A percentile compares a stretch with the other conserved stretches of the same genome.
Evolutionary conservation across 2,797 vertebrate genomes (phyloP).

Genomic region (Crenuchus spilurus): DNA sequence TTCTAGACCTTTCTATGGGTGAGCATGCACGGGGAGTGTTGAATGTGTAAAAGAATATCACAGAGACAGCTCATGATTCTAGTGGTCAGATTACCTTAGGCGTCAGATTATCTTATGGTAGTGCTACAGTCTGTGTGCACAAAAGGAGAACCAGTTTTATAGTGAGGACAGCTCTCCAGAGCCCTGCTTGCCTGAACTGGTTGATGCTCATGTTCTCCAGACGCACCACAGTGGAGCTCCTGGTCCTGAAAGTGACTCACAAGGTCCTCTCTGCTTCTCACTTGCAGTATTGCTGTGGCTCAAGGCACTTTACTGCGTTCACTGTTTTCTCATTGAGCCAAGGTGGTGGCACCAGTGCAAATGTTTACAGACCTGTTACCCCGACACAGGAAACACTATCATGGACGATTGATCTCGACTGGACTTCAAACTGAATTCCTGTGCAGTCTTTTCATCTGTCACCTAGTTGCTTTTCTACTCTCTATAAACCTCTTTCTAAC

Average conservation of each 20-base stretch:
- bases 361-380: constrained; percentile 56
- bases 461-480: constrained; percentile 61
- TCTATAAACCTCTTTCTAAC: constrained; percentile 39
- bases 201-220: constrained; percentile 16
- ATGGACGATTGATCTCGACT: constrained; percentile 17
- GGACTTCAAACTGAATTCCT: constrained; percentile 27
- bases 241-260: constrained; percentile 21
- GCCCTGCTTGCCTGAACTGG: constrained; percentile 44
- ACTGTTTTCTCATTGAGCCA: constrained; percentile 38
- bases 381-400: constrained; percentile 44
- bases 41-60: neutral
- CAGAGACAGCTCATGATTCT: neutral
- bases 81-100: constrained; percentile 12
- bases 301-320: constrained; percentile 34
- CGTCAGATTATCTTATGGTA: constrained; percentile 19
- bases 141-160: constrained; percentile 54
- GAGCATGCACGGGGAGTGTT: constrained; percentile 63
- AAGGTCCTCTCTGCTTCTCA: constrained; percentile 1
- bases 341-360: constrained; percentile 42
- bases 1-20: constrained; percentile 77
- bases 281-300: constrained; percentile 36
- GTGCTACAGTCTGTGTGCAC: constrained; percentile 60
- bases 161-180: constrained; percentile 52
- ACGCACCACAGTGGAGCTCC: constrained; percentile 23
- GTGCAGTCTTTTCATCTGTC: constrained; percentile 42